A percentile compares a stretch with the other conserved stretches of the same genome.
Evolutionary conservation across 2,888 invertebrate species (phyloP).

Genomic region (Plebejus anna): DNA sequence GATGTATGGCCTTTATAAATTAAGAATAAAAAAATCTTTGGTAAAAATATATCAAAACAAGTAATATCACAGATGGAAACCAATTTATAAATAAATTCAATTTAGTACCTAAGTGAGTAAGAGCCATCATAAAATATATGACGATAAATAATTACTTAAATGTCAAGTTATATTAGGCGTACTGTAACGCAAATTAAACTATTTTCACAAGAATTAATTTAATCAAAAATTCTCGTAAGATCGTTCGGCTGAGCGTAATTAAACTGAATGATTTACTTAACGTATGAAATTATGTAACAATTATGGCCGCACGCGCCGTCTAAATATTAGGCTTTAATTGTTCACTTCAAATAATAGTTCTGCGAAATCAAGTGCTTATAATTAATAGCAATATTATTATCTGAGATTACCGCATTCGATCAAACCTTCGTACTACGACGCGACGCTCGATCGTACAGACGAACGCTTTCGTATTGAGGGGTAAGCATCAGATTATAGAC

Average conservation of each 20-base stretch:
- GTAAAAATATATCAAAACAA: not conserved
- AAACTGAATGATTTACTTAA: conserved; percentile 17
- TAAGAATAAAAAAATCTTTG: no score
- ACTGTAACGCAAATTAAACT: conserved; percentile 3
- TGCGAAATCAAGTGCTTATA: not conserved
- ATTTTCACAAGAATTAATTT: not conserved
- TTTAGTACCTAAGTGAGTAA: no score
- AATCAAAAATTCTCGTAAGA: conserved; percentile 16
- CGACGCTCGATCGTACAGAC: not conserved
- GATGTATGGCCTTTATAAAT: no score
- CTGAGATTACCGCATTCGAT: not conserved
- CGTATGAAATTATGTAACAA: conserved; percentile 1
- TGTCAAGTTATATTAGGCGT: no score
- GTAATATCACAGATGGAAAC: not conserved
- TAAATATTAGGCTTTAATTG: conserved; percentile 7
- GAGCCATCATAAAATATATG: no score
- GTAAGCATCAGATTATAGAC: not conserved
- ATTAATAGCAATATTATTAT: not conserved
- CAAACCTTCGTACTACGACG: not conserved
- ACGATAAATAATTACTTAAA: conserved; percentile 21
- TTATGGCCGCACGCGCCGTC: not conserved
- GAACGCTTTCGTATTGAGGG: not conserved
- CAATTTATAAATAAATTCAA: not conserved
- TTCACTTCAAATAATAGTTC: not conserved
- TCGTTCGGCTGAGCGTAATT: conserved; percentile 8